Evolutionary conservation across 92 coral and sea anemone species (phyloP).

Genomic region (Diadumene lineata): DNA sequence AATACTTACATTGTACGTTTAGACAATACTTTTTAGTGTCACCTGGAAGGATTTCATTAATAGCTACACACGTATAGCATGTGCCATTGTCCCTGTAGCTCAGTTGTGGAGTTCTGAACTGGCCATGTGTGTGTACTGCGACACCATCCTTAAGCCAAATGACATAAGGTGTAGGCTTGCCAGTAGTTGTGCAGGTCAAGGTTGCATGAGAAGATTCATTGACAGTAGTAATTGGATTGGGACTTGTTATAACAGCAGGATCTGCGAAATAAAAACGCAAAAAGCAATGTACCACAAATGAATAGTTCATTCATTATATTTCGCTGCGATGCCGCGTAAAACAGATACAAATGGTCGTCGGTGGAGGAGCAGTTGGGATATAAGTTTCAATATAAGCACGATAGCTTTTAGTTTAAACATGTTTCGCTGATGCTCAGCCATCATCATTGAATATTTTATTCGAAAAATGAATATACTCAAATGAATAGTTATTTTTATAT

Average conservation of each 20-base stretch:
- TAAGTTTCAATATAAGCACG: too few relatives aligned
- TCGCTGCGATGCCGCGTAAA: too few relatives aligned
- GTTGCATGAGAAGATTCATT: neutral
- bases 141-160: constrained; percentile 1
- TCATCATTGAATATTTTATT: too few relatives aligned
- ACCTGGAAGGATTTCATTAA: neutral
- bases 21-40: neutral
- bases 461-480: too few relatives aligned
- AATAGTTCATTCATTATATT: neutral
- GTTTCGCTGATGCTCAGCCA: too few relatives aligned
- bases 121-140: neutral
- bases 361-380: too few relatives aligned
- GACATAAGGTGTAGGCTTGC: constrained; percentile 7
- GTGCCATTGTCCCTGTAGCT: neutral
- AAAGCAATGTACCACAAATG: neutral
- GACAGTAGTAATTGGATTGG: neutral
- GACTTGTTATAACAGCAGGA: constrained; percentile 1
- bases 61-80: neutral
- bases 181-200: constrained; percentile 7
- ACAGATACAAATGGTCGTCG: too few relatives aligned
- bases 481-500: too few relatives aligned
- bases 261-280: neutral
- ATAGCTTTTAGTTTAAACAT: too few relatives aligned
- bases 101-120: neutral
- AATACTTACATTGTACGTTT: neutral